These are phyloP conservation scores for Sprattus sprattus DNA, from an alignment of 2,113 vertebrate species.

Conservation along the genomic window DNA sequence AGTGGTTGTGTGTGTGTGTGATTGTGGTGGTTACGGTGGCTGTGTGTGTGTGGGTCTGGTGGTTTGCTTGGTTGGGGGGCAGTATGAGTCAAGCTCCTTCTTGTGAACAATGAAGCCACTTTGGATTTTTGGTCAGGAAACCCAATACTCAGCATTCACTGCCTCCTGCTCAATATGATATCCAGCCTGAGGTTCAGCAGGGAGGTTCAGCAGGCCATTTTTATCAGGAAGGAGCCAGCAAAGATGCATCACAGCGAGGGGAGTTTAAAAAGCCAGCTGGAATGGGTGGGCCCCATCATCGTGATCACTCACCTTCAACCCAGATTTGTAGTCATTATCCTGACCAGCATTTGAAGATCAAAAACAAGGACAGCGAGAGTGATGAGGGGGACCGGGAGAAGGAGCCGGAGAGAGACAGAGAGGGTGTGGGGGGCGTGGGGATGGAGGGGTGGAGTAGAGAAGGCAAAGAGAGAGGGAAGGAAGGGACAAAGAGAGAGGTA, in stretches of 20 bases:
- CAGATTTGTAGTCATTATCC: slow-evolving; percentile 80
- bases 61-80: neutral
- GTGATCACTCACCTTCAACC: slow-evolving; percentile 80
- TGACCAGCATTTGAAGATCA: slow-evolving; percentile 75
- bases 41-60: slow-evolving; percentile 1
- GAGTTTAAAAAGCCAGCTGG: slow-evolving; percentile 76
- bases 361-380: slow-evolving; percentile 73
- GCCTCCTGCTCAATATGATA: neutral
- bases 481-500: slow-evolving; percentile 59
- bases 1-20: no score
- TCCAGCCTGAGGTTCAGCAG: neutral
- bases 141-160: neutral
- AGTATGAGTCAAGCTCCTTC: neutral
- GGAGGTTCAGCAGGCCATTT: slow-evolving; percentile 49
- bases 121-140: slow-evolving; percentile 15
- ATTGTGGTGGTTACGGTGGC: neutral
- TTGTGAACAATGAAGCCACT: neutral
- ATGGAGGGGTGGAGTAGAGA: slow-evolving; percentile 56
- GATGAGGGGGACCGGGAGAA: slow-evolving; percentile 40
- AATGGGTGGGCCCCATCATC: slow-evolving; percentile 72
- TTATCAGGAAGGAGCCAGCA: slow-evolving; percentile 64
- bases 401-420: slow-evolving; percentile 3
- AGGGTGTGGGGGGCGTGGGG: slow-evolving; percentile 43
- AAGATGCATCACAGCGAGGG: slow-evolving; percentile 66
- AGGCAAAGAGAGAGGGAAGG: slow-evolving; percentile 49